Conservation (phyloP, 2,797 vertebrate species). For the Chaenodraco wilsoni region DNA sequence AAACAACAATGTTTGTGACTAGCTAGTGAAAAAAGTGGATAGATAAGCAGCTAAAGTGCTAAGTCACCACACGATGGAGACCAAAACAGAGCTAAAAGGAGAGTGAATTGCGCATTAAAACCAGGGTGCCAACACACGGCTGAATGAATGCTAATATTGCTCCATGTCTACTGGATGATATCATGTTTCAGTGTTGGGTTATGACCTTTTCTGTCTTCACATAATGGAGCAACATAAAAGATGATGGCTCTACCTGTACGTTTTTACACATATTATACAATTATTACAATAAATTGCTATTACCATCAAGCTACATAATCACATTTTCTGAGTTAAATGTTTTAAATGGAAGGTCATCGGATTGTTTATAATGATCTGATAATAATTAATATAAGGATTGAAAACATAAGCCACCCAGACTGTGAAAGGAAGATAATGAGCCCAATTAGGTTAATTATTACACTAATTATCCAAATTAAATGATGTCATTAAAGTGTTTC, state of each 20-base stretch:
- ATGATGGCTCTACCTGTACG: not conserved
- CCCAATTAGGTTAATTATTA: slow-evolving; percentile 57
- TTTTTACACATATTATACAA: not conserved
- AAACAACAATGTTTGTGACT: too few species aligned
- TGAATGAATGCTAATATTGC: not conserved
- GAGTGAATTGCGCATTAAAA: not conserved
- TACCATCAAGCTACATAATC: slow-evolving; percentile 3
- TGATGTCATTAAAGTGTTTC: slow-evolving; percentile 42
- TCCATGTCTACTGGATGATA: not conserved
- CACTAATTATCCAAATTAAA: slow-evolving; percentile 45
- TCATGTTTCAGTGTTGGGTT: too few species aligned
- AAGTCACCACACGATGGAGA: not conserved
- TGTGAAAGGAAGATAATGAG: slow-evolving; percentile 48
- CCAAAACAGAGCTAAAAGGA: not conserved
- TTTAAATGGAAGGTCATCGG: slow-evolving; percentile 3
- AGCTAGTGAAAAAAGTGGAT: not conserved
- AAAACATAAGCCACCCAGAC: slow-evolving; percentile 13
- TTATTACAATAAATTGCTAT: not conserved
- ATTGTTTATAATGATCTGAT: slow-evolving; percentile 14
- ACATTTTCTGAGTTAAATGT: not conserved
- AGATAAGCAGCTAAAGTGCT: not conserved
- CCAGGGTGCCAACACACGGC: not conserved
- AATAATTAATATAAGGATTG: not conserved
- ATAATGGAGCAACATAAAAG: too few species aligned
- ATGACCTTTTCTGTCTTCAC: too few species aligned